Evolutionary conservation across 92 coral and sea anemone species (phyloP), one percentile per base, ranked within the genome.

Genomic region (Umimayanthus kanabou): DNA sequence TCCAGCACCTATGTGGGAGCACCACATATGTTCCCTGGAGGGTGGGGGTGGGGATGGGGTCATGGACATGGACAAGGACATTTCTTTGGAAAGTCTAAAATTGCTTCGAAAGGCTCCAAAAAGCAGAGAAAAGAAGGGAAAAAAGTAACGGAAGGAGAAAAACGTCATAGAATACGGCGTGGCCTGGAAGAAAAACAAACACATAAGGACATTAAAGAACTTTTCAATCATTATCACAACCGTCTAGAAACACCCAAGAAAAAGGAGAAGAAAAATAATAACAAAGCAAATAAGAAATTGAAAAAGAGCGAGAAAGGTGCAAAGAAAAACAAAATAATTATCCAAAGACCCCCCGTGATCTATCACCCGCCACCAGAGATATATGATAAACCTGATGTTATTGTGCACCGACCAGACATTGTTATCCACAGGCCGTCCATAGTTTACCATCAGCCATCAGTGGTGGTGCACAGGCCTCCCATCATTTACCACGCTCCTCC

Each of bases 281-380:
- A 43, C 4, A 92, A 87, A 22, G 84, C 75, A 69, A 61, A 80
- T 49, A 88, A 50, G 39, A 92, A 87, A 47, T 30, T 78, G 26
- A 92, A 92, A 45, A 76, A 76, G 20, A 86, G 80, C 26, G 86
- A 76, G 8, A 94, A 89, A 88, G 95, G 92, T 33, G 90, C 88
- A 55, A 94, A 92, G 89, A 94, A 95, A 84, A 95, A 95, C 73
- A 57, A 88, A 86, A 96, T 95, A 4, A 76, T 95, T 37, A 87
- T 95, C 37, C 93, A 92, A 30, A 90, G 98, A 45, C 98, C 98
- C 3, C 67, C 86, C 4, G 65, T 95, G 83, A 90, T 95, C 76
- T 95, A 95, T 39, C 98, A 95, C 85, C 98, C 98, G 20, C 98
- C 98, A 4, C 94, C 98, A 26, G 98, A 95, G 89, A 90, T 95